These are phyloP conservation scores for Drosophila lacertosa DNA, from an alignment of 1,140 invertebrate species.

Conservation along the genomic window DNA sequence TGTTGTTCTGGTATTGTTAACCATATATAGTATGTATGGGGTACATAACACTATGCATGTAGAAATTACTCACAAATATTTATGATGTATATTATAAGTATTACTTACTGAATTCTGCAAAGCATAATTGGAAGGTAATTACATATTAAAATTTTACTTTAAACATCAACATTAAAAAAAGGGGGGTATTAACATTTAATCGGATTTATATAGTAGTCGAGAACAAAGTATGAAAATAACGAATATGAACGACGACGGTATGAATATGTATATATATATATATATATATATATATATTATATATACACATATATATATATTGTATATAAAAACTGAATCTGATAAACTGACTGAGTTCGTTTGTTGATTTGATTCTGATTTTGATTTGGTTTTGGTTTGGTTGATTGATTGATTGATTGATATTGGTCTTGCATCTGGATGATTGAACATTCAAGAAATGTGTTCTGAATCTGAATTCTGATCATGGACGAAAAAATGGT, in stretches of 20 bases:
- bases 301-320: constrained; percentile 1
- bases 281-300: background rate
- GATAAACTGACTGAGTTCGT: constrained; percentile 30
- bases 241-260: constrained; percentile 59
- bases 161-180: constrained; percentile 71
- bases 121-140: constrained; percentile 83
- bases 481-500: constrained; percentile 32
- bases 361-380: constrained; percentile 51
- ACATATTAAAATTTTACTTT: constrained; percentile 81
- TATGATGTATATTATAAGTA: constrained; percentile 78
- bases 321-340: constrained; percentile 45
- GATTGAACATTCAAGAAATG: constrained; percentile 39
- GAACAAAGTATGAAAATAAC: constrained; percentile 64
- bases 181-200: constrained; percentile 65
- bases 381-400: too few relatives aligned
- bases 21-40: constrained; percentile 69
- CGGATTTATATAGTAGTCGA: constrained; percentile 58
- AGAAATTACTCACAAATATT: constrained; percentile 80
- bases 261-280: constrained; percentile 15
- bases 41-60: constrained; percentile 79
- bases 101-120: constrained; percentile 84
- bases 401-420: constrained; percentile 52
- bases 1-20: constrained; percentile 45
- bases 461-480: constrained; percentile 13
- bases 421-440: constrained; percentile 54